Evolutionary conservation across 2,113 vertebrate genomes (phyloP).

Genomic region (Helogale parvula): DNA sequence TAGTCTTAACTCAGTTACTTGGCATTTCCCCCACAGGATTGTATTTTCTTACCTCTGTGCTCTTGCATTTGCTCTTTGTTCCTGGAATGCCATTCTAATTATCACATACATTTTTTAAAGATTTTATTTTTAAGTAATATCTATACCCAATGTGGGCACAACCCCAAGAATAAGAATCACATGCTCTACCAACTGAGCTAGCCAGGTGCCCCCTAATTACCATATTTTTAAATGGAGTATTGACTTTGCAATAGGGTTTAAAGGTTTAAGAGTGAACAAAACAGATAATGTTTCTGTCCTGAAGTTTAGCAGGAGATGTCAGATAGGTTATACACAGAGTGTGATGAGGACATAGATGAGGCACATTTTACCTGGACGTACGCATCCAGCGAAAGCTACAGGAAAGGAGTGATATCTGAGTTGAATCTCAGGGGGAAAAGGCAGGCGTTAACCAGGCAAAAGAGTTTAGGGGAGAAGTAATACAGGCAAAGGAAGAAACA

Average conservation of each 20-base stretch:
- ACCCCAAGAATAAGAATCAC: neutral
- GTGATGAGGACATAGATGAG: neutral
- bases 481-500: neutral
- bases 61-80: neutral
- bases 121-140: neutral
- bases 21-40: neutral
- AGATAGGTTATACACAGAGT: neutral
- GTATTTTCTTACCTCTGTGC: neutral
- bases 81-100: neutral
- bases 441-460: neutral
- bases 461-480: neutral
- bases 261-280: slow-evolving; percentile 1
- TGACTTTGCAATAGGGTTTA: neutral
- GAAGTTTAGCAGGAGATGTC: neutral
- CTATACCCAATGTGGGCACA: neutral
- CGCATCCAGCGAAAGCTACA: neutral
- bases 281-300: neutral
- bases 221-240: neutral
- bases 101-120: neutral
- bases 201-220: neutral
- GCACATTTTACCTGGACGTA: neutral
- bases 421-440: neutral
- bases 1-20: neutral
- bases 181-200: neutral
- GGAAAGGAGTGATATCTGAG: neutral